phyloP scores from a whole-genome alignment of 2,888 invertebrate genomes.

The Unio delphinus region DNA sequence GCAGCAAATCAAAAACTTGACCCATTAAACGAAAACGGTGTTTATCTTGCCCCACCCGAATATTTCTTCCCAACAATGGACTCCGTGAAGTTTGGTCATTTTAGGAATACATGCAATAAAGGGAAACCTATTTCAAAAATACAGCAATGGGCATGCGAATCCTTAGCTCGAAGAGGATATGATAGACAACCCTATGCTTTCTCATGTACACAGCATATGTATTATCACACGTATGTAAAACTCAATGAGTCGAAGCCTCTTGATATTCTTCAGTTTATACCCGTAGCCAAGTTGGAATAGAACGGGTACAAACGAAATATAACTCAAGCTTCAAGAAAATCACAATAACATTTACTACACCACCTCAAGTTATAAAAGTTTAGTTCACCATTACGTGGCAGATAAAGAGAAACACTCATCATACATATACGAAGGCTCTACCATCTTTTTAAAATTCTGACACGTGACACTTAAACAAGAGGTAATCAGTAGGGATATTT shows the following conservation, averaged over 20 bases:
- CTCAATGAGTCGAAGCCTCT: not conserved
- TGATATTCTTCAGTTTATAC: too few species aligned
- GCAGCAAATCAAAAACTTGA: not conserved
- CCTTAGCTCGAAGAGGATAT: slow-evolving; percentile 7
- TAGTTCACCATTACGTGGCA: too few species aligned
- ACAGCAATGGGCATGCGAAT: slow-evolving; percentile 10
- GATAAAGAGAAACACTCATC: too few species aligned
- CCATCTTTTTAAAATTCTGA: too few species aligned
- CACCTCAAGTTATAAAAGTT: too few species aligned
- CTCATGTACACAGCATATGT: slow-evolving; percentile 17
- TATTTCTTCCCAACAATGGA: slow-evolving; percentile 11
- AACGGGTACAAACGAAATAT: too few species aligned
- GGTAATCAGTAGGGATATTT: too few species aligned
- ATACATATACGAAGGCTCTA: too few species aligned
- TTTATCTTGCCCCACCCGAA: slow-evolving; percentile 9
- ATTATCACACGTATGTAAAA: slow-evolving; percentile 13
- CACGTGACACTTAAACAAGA: too few species aligned
- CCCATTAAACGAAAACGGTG: slow-evolving; percentile 1
- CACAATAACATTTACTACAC: too few species aligned
- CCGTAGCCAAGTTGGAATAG: too few species aligned
- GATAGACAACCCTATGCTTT: slow-evolving; percentile 3
- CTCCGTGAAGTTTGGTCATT: slow-evolving; percentile 8
- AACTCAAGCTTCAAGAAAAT: too few species aligned
- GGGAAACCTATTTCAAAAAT: slow-evolving; percentile 2
- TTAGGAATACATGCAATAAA: slow-evolving; percentile 7